Conservation (phyloP, 2,888 invertebrate species). For the Euplagia quadripunctaria region DNA sequence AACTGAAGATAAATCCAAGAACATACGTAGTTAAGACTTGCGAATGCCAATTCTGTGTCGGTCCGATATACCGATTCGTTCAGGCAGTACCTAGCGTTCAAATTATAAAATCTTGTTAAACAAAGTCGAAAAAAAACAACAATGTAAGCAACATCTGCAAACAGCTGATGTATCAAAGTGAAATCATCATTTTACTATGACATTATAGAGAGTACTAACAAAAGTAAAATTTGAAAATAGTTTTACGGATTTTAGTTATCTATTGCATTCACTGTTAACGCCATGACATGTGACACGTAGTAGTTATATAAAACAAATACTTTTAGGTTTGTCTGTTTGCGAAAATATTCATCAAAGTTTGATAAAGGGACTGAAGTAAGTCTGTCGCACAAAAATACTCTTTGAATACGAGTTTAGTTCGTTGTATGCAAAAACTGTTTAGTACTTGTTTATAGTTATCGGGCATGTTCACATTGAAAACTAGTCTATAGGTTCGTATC, state of each 20-base stretch:
- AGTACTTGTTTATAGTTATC: neutral
- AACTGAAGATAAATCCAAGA: constrained; percentile 31
- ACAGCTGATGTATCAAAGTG: neutral
- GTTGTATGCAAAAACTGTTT: neutral
- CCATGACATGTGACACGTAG: neutral
- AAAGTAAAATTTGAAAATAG: neutral
- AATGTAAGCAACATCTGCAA: neutral
- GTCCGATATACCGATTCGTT: constrained; percentile 24
- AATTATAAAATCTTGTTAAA: constrained; percentile 29
- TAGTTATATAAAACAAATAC: neutral
- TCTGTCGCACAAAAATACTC: no score
- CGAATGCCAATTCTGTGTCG: constrained; percentile 29
- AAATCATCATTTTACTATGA: neutral
- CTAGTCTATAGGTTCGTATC: neutral
- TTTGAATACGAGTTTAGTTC: neutral
- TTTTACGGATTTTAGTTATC: constrained; percentile 14
- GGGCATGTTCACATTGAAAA: neutral
- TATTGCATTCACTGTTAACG: neutral
- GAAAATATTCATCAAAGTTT: no score
- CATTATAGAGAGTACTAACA: neutral
- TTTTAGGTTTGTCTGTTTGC: neutral
- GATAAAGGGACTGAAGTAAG: no score
- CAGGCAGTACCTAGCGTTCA: constrained; percentile 26
- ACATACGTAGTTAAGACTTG: constrained; percentile 30
- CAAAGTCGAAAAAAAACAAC: constrained; percentile 1